These are phyloP conservation scores for Drosophila nebulosa DNA, from an alignment of 1,140 invertebrate genomes.

Conservation along the genomic window DNA sequence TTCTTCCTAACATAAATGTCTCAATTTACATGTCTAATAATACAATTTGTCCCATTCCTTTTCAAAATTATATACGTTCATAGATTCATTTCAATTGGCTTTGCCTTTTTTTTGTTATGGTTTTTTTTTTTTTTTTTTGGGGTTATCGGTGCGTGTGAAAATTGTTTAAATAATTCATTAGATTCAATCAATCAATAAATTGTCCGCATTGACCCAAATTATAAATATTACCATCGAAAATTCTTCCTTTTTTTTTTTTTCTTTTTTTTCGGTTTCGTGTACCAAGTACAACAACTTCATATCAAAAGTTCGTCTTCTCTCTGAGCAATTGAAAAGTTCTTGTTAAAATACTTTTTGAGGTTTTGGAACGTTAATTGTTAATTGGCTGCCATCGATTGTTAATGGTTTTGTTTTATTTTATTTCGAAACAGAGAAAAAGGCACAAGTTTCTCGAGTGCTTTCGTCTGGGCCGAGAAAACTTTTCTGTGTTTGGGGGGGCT, in stretches of 20 bases:
- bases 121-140: background rate
- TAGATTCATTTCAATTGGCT: background rate
- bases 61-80: background rate
- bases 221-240: background rate
- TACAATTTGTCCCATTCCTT: background rate
- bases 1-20: constrained; percentile 15
- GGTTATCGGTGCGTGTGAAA: background rate
- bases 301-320: background rate
- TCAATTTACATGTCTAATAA: constrained; percentile 22
- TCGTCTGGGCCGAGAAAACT: constrained; percentile 45
- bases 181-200: background rate
- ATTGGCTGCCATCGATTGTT: constrained; percentile 74
- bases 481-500: too few relatives aligned
- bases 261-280: background rate
- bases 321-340: background rate
- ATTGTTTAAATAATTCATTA: background rate
- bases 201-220: constrained; percentile 9
- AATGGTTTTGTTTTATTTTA: constrained; percentile 49
- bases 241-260: too few relatives aligned
- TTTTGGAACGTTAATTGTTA: constrained; percentile 59
- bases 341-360: constrained; percentile 19
- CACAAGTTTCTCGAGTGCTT: constrained; percentile 56
- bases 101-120: background rate
- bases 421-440: constrained; percentile 49
- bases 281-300: too few relatives aligned